Base-by-base conservation (phyloP, 1,140 invertebrate genomes). In the Calephelis nemesis region DNA sequence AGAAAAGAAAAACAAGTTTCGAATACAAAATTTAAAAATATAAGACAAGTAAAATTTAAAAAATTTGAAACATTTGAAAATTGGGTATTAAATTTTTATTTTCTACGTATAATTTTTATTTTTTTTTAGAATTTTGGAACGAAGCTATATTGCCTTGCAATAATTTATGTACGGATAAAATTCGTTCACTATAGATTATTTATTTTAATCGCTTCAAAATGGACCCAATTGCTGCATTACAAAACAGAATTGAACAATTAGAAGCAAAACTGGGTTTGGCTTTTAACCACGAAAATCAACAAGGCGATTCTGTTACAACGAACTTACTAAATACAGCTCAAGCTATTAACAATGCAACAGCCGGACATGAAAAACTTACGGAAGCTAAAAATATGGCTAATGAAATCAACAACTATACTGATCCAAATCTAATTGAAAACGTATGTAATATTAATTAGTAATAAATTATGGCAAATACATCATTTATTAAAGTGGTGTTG, bases 391-490 rank as follows among this genome's bases (percentile, higher is more conserved):
- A 83, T 45, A 83, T 85, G 71, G 85, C 90, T 19, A 83, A 78
- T 12, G 92, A 92, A 77, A 73, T 92, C n/a, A 92, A 92, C 69
- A 91, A 90, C 67, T 92, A 92, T 68, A 85, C 88, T 64, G 92
- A 92, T 74, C 90, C 92, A 15, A 92, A 92, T 78, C 85, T 87
- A 7, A 66, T 87, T 63, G 85, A 91, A 80, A 89, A 88, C 68
- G 90, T 92, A 77, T 77, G 82, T 77, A 70, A 39, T 65, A 48
- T 58, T 48, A 60, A 3, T 6, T 42, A 52, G 45, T 42, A 47
- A 45, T 48, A 47, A 9, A 19, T 4, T 5, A 10, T 13, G n/a
- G 1, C 15, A 7, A 15, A 2, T 52, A 8, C 6, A 15, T 15
- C n/a, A 45, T 45, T 45, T 45, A 45, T 9, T 45, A 45, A 45